phyloP scores from a whole-genome alignment of 2,113 vertebrate species.

The Marcusenius ussheri region DNA sequence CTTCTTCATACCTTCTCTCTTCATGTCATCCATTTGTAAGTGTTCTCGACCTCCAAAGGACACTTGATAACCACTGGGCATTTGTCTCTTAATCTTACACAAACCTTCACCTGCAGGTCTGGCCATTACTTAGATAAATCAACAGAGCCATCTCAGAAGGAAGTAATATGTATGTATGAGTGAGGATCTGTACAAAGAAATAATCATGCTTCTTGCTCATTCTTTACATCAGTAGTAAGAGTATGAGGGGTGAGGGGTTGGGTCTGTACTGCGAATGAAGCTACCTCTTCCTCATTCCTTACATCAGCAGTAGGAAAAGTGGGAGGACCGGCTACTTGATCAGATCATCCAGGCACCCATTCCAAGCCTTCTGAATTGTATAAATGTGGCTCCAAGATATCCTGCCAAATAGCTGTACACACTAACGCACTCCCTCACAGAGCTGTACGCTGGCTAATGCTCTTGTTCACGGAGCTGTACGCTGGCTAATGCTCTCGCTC shows the following conservation, averaged over 20 bases:
- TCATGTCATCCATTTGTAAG: constrained; percentile 41
- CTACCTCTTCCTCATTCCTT: not conserved
- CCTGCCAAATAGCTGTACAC: not conserved
- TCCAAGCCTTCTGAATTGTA: not conserved
- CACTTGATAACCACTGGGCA: constrained; percentile 52
- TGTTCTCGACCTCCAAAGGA: constrained; percentile 42
- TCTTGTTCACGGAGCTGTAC: not conserved
- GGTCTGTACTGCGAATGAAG: not conserved
- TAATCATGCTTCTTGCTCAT: not conserved
- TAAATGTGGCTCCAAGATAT: not conserved
- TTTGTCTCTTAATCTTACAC: constrained; percentile 51
- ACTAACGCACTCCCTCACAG: not conserved
- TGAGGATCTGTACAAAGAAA: not conserved
- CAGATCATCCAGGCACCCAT: not conserved
- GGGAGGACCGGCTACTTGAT: not conserved
- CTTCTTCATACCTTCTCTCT: constrained; percentile 34
- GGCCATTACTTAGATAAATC: not conserved
- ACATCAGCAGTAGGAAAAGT: not conserved
- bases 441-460: not conserved
- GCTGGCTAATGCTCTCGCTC: not conserved
- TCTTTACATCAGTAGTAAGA: not conserved
- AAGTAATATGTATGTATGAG: not conserved
- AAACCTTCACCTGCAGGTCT: constrained; percentile 42
- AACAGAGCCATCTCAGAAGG: not conserved
- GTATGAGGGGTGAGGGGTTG: not conserved